Conservation (phyloP, 2,113 vertebrate genomes). For the Syngnathus floridae region DNA sequence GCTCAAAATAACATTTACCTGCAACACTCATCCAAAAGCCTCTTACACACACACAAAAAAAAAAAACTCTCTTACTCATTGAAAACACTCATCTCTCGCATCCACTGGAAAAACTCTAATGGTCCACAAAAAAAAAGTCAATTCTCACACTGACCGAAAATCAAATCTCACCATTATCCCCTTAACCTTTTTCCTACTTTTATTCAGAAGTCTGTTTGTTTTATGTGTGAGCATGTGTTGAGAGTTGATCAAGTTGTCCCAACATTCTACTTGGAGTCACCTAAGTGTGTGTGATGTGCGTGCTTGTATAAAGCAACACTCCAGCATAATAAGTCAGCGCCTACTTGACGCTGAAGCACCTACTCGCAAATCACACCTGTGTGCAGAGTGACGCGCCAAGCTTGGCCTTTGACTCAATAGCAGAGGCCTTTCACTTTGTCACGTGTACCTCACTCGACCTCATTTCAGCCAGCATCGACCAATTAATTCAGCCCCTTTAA, state of each 20-base stretch:
- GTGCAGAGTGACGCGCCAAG: slow-evolving; percentile 41
- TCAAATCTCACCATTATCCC: too few relatives aligned
- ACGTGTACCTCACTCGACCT: not conserved
- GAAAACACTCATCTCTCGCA: too few relatives aligned
- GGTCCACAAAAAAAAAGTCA: too few relatives aligned
- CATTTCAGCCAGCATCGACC: not conserved
- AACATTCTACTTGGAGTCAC: slow-evolving; percentile 1
- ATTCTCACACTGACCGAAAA: too few relatives aligned
- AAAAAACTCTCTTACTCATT: too few relatives aligned
- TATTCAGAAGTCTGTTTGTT: not conserved
- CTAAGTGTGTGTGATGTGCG: not conserved
- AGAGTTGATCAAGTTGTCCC: not conserved
- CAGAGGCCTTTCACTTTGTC: not conserved
- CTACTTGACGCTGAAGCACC: slow-evolving; percentile 35
- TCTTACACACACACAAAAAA: not conserved
- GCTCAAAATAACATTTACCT: not conserved
- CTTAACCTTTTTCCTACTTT: not conserved
- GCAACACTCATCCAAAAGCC: not conserved
- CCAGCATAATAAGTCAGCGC: slow-evolving; percentile 35
- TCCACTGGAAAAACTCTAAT: too few relatives aligned
- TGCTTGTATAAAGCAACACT: slow-evolving; percentile 17
- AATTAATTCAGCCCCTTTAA: not conserved
- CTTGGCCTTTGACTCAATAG: not conserved
- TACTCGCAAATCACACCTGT: slow-evolving; percentile 34
- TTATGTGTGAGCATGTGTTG: too few relatives aligned